Evolutionary conservation across 2,113 vertebrate species (phyloP).

Genomic region (Lanius ludovicianus): DNA sequence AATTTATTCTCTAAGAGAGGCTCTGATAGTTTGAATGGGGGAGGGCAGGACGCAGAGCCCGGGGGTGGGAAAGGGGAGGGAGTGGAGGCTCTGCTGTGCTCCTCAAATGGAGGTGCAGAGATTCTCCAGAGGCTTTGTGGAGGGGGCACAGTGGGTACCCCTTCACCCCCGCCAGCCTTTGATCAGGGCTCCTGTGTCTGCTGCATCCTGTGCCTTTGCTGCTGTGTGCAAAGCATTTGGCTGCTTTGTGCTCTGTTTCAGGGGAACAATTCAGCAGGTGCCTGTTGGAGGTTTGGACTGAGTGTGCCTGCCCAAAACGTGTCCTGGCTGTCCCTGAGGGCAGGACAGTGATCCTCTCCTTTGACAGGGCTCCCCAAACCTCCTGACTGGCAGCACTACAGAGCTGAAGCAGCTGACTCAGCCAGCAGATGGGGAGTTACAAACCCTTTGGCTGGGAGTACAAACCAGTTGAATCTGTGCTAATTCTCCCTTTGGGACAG

Average conservation of each 20-base stretch:
- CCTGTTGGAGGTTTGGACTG: background rate
- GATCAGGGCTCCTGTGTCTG: background rate
- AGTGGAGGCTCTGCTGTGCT: background rate
- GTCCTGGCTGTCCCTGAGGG: background rate
- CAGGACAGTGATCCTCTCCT: background rate
- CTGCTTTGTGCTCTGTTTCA: background rate
- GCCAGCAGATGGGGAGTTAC: background rate
- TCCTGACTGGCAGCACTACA: background rate
- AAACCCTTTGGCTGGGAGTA: background rate
- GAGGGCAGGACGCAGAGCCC: background rate
- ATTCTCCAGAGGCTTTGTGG: background rate
- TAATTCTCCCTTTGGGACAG: background rate
- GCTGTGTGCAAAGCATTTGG: background rate
- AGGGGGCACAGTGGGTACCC: background rate
- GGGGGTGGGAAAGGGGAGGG: background rate
- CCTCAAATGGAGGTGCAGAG: background rate
- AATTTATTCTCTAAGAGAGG: constrained; percentile 82
- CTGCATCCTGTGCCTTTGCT: background rate
- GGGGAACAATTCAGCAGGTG: background rate
- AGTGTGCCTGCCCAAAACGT: background rate
- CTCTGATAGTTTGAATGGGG: constrained; percentile 58
- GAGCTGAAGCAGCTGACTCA: background rate
- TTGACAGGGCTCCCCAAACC: background rate
- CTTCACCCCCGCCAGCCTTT: background rate
- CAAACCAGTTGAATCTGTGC: background rate